These are phyloP conservation scores for Vulpes ferrilata DNA, from an alignment of 2,113 vertebrate species.

Conservation along the genomic window DNA sequence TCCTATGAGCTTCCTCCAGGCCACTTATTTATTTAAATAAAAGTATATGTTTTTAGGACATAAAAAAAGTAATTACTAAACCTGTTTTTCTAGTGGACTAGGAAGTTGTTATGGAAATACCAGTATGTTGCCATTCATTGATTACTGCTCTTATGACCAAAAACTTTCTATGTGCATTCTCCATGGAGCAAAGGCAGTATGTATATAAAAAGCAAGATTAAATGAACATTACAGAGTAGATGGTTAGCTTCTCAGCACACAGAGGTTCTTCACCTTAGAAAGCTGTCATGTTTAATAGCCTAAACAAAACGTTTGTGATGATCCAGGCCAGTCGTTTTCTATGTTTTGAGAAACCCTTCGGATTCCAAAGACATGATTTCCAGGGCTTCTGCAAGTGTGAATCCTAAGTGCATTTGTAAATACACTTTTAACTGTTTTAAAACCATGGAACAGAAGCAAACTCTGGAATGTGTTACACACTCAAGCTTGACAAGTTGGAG, in stretches of 20 bases:
- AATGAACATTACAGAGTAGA: rapidly evolving
- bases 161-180: background rate
- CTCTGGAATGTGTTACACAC: rapidly evolving
- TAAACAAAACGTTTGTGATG: background rate
- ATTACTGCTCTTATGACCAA: rapidly evolving
- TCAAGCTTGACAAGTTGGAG: background rate
- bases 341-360: background rate
- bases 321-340: background rate
- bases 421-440: background rate
- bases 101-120: background rate
- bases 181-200: background rate
- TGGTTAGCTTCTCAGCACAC: background rate
- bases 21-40: background rate
- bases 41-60: background rate
- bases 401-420: background rate
- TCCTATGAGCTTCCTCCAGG: background rate
- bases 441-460: background rate
- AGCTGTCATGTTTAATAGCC: background rate
- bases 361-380: background rate
- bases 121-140: background rate
- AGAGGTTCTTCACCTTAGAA: background rate
- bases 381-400: background rate
- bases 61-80: background rate
- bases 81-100: background rate
- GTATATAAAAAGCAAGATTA: background rate